Conservation (phyloP, 2,888 invertebrate species). For the Tetropium fuscum region DNA sequence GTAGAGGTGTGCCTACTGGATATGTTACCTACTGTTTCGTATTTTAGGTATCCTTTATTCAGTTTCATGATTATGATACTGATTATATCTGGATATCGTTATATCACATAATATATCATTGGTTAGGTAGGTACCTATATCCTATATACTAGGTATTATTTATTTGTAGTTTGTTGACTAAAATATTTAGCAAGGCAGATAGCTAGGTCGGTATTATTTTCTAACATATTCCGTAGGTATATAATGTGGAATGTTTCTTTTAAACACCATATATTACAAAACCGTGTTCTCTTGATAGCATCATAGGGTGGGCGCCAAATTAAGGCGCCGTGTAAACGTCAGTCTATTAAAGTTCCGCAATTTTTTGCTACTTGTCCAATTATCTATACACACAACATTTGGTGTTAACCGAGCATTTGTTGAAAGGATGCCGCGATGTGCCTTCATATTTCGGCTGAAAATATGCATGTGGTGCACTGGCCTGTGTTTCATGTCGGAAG, state of each 20-base stretch:
- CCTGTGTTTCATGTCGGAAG: neutral
- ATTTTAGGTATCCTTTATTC: too few species aligned
- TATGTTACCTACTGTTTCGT: too few species aligned
- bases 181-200: too few species aligned
- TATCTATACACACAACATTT: slow-evolving; percentile 47
- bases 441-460: slow-evolving; percentile 6
- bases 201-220: too few species aligned
- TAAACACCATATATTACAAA: neutral
- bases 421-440: slow-evolving; percentile 39
- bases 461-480: slow-evolving; percentile 14
- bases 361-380: slow-evolving; percentile 26
- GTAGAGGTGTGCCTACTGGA: too few species aligned
- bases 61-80: too few species aligned
- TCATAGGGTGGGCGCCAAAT: neutral
- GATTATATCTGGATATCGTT: too few species aligned
- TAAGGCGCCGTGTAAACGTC: slow-evolving; percentile 12
- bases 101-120: too few species aligned
- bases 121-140: too few species aligned
- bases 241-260: neutral
- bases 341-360: slow-evolving; percentile 22
- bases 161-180: too few species aligned
- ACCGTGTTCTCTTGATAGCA: neutral
- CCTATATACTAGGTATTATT: too few species aligned
- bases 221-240: too few species aligned
- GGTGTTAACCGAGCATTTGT: slow-evolving; percentile 47